phyloP scores from a whole-genome alignment of 2,113 vertebrate species.

The Toxotes chatareus region DNA sequence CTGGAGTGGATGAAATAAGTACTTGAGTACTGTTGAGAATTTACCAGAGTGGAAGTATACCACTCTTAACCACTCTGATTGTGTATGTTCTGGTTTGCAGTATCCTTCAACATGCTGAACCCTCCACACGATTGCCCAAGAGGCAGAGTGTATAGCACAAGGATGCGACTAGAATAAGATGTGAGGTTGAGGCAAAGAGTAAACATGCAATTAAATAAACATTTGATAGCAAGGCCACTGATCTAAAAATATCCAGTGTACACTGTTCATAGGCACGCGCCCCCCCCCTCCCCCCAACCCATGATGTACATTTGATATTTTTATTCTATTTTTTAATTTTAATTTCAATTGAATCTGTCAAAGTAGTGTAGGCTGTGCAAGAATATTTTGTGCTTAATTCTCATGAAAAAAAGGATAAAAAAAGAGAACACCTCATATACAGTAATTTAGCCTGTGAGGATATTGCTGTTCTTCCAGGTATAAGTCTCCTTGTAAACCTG shows the following conservation, averaged over 20 bases:
- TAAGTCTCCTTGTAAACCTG: conserved; percentile 2
- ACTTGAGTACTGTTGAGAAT: conserved; percentile 1
- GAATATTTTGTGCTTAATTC: neutral
- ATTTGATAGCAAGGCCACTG: neutral
- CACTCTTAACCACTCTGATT: neutral
- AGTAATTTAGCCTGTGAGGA: neutral
- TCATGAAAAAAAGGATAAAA: neutral
- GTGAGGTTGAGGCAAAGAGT: neutral
- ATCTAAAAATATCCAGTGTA: conserved; percentile 14
- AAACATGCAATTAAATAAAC: conserved; percentile 9
- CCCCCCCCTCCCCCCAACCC: neutral
- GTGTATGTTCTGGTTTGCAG: neutral
- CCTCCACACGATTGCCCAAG: neutral
- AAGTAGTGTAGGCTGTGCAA: too few species aligned
- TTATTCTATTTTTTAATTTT: too few species aligned
- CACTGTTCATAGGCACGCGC: neutral
- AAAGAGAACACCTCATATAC: neutral
- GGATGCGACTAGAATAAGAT: neutral
- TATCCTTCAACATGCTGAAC: neutral
- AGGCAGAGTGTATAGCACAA: neutral
- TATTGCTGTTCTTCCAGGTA: neutral
- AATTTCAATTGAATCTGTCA: neutral
- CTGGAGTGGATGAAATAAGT: neutral
- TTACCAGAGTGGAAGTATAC: neutral
- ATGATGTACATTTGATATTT: too few species aligned